Evolutionary conservation across 2,113 vertebrate species (phyloP).

Genomic region (Nettapus auritus): DNA sequence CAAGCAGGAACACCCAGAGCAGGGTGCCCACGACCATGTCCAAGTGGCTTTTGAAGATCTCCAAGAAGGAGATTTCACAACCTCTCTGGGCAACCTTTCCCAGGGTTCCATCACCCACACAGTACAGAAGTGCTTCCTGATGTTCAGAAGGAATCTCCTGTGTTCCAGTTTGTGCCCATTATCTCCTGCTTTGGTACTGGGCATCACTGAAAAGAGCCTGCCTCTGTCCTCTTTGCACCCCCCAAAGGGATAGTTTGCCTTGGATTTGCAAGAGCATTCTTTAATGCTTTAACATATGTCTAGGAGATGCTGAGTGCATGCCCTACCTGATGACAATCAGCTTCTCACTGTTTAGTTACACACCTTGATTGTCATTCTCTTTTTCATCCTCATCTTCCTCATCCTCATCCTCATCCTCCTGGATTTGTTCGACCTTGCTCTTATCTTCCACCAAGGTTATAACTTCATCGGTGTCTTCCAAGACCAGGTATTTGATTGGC

Average conservation of each 20-base stretch:
- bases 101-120: background rate
- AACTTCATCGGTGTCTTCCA: conserved; percentile 83
- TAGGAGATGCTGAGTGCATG: background rate
- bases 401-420: conserved; percentile 28
- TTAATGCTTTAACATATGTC: background rate
- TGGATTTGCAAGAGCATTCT: background rate
- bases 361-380: conserved; percentile 73
- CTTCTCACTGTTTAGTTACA: background rate
- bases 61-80: background rate
- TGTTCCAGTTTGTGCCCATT: background rate
- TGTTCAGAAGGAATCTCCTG: background rate
- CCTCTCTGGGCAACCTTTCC: background rate
- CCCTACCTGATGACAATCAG: background rate
- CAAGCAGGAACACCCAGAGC: background rate
- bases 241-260: background rate
- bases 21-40: background rate
- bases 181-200: background rate
- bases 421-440: conserved; percentile 37
- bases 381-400: conserved; percentile 61
- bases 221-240: background rate
- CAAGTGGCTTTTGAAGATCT: background rate
- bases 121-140: background rate
- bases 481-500: conserved; percentile 83
- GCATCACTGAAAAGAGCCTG: background rate
- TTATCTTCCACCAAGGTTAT: conserved; percentile 79